Evolutionary conservation across 2,888 invertebrate species (phyloP).

Genomic region (Heterodera filipjevi): DNA sequence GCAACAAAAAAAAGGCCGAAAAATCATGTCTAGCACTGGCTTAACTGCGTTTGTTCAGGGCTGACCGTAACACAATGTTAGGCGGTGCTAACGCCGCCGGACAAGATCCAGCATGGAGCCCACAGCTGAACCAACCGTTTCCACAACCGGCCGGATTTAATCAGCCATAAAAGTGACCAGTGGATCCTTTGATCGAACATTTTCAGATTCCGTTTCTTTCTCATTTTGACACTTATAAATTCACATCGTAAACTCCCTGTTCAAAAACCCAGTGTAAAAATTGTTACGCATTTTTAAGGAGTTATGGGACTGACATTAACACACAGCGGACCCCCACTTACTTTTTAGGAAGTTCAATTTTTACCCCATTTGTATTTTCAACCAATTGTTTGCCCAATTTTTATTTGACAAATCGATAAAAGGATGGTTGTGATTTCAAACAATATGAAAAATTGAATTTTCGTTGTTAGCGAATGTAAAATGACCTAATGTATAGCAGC

Average conservation of each 20-base stretch:
- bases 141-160: conserved; percentile 42
- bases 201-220: neutral
- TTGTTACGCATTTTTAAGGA: neutral
- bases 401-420: neutral
- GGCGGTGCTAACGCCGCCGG: conserved; percentile 48
- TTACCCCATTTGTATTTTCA: neutral
- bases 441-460: too few species aligned
- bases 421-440: neutral
- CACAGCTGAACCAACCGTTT: conserved; percentile 49
- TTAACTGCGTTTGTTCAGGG: too few species aligned
- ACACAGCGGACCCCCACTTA: neutral
- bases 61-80: conserved; percentile 64
- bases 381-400: neutral
- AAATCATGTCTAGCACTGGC: neutral
- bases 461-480: too few species aligned
- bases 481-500: too few species aligned
- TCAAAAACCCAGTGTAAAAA: neutral
- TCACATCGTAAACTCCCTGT: neutral
- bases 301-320: neutral
- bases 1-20: neutral
- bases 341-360: neutral
- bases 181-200: neutral
- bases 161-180: conserved; percentile 36
- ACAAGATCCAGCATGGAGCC: conserved; percentile 56
- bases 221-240: neutral